Percentiles rank a stretch among this genome's conserved stretches.
These are phyloP conservation scores for Pseudorectes ferrugineus DNA, from an alignment of 2,113 vertebrate genomes.

Conservation along the genomic window DNA sequence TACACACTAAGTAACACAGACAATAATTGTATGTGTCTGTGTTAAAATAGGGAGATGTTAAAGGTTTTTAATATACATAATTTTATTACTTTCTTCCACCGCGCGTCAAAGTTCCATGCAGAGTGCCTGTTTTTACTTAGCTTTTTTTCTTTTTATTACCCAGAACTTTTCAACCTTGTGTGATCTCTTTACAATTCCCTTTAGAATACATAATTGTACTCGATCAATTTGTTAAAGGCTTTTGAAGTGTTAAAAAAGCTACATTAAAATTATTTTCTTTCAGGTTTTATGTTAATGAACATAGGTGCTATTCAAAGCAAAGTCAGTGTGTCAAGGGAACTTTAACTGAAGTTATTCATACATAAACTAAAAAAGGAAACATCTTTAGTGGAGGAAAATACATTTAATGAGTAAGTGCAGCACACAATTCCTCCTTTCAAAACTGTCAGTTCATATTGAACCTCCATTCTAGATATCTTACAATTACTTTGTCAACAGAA, in stretches of 20 bases:
- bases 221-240: constrained; percentile 82
- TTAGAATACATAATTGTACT: constrained; percentile 82
- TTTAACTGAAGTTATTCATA: constrained; percentile 84
- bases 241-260: constrained; percentile 84
- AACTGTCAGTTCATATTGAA: constrained; percentile 84
- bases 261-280: constrained; percentile 86
- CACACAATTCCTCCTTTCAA: constrained; percentile 86
- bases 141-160: constrained; percentile 61
- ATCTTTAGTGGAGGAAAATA: constrained; percentile 83
- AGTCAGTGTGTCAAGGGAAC: constrained; percentile 83
- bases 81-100: constrained; percentile 62
- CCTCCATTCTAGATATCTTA: constrained; percentile 82
- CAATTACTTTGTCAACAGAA: constrained; percentile 88
- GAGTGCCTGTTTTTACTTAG: constrained; percentile 70
- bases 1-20: not conserved
- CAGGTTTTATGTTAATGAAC: constrained; percentile 86
- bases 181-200: constrained; percentile 82
- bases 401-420: constrained; percentile 84
- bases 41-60: not conserved
- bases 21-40: not conserved
- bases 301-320: constrained; percentile 83
- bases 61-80: not conserved
- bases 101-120: constrained; percentile 57
- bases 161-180: constrained; percentile 81
- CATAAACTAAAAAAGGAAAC: constrained; percentile 85